A percentile compares a stretch with the other conserved stretches of the same genome.
These are phyloP conservation scores for Cichlasoma orientale DNA, from an alignment of 2,797 vertebrate species.

Conservation along the genomic window DNA sequence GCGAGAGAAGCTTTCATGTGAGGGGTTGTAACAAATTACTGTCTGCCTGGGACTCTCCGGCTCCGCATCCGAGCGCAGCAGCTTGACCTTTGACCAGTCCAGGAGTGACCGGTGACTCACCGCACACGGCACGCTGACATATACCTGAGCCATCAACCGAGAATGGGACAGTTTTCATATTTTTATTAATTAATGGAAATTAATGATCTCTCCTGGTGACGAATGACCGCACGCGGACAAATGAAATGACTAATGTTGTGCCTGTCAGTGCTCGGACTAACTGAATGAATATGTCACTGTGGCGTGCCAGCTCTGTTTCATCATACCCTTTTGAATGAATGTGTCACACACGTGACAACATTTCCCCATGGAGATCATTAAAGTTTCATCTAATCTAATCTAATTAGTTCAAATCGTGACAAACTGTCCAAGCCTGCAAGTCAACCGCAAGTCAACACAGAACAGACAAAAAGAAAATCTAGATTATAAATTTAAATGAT, in stretches of 20 bases:
- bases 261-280: constrained; percentile 42
- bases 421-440: constrained; percentile 36
- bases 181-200: constrained; percentile 69
- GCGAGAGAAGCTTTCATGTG: constrained; percentile 56
- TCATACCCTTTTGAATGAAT: constrained; percentile 44
- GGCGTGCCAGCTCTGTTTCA: constrained; percentile 38
- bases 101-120: constrained; percentile 53
- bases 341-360: constrained; percentile 62
- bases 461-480: background rate
- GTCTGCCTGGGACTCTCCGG: constrained; percentile 49
- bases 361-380: constrained; percentile 72
- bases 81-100: constrained; percentile 70
- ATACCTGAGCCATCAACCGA: constrained; percentile 41
- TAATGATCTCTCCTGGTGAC: constrained; percentile 61
- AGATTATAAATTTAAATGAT: background rate
- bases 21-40: constrained; percentile 71
- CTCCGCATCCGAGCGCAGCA: constrained; percentile 47
- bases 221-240: constrained; percentile 36
- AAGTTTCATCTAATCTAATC: constrained; percentile 74
- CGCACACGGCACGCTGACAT: constrained; percentile 46
- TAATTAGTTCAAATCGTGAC: constrained; percentile 65
- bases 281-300: constrained; percentile 38
- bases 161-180: constrained; percentile 60
- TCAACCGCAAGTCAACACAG: background rate
- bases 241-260: constrained; percentile 59